phyloP scores from a whole-genome alignment of 2,888 invertebrate species.

The Spisula subtruncata region DNA sequence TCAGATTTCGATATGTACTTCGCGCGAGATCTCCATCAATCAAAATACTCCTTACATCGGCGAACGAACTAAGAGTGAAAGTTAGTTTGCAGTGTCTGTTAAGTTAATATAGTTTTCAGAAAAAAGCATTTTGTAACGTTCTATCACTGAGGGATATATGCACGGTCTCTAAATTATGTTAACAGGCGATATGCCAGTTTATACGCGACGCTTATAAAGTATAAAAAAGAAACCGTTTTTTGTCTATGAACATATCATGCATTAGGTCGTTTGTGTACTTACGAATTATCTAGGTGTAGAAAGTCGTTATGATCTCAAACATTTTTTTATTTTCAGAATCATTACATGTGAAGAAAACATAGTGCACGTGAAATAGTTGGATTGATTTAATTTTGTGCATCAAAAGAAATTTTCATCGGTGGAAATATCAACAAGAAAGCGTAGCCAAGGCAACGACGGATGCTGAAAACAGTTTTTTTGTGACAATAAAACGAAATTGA shows the following conservation, averaged over 20 bases:
- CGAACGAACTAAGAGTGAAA: slow-evolving; percentile 32
- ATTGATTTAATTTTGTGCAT: slow-evolving; percentile 37
- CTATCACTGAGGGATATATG: slow-evolving; percentile 52
- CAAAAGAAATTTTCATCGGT: background rate
- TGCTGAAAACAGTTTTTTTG: slow-evolving; percentile 29
- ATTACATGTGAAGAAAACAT: slow-evolving; percentile 38
- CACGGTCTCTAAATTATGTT: slow-evolving; percentile 56
- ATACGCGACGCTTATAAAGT: slow-evolving; percentile 42
- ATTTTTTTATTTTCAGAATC: slow-evolving; percentile 49
- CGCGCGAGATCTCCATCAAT: slow-evolving; percentile 69
- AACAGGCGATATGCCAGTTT: slow-evolving; percentile 56
- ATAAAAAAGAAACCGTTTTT: slow-evolving; percentile 40
- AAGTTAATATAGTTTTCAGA: slow-evolving; percentile 60
- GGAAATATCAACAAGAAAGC: background rate
- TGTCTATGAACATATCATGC: slow-evolving; percentile 31
- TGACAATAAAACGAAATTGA: slow-evolving; percentile 13
- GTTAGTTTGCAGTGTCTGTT: slow-evolving; percentile 42
- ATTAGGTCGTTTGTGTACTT: slow-evolving; percentile 3
- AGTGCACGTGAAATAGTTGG: slow-evolving; percentile 22
- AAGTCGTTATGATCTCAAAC: slow-evolving; percentile 39
- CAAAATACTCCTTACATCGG: slow-evolving; percentile 60
- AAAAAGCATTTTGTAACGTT: slow-evolving; percentile 68
- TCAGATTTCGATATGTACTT: slow-evolving; percentile 61
- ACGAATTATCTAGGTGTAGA: background rate
- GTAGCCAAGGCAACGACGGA: slow-evolving; percentile 2